Percentiles rank a stretch among this genome's conserved stretches.
These are phyloP conservation scores for Eulemur macaco DNA, from an alignment of 2,113 vertebrate species.

Conservation along the genomic window DNA sequence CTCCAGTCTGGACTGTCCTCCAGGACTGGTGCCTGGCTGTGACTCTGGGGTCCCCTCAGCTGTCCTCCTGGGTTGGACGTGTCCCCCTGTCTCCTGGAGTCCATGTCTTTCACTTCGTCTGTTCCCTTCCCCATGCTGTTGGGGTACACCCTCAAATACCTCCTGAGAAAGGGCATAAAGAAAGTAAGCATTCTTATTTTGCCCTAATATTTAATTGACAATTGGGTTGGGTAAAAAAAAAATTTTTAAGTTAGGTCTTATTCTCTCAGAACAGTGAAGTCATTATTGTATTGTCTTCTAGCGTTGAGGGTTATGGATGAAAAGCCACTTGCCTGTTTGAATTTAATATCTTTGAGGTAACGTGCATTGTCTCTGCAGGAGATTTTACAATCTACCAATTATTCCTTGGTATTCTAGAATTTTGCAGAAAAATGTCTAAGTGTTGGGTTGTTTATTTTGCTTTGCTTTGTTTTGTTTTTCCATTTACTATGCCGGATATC, in stretches of 20 bases:
- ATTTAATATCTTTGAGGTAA: neutral
- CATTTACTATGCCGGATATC: neutral
- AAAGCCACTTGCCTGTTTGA: neutral
- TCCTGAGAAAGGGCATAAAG: neutral
- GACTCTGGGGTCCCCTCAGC: neutral
- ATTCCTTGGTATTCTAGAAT: neutral
- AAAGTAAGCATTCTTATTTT: slow-evolving; percentile 6
- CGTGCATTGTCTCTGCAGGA: neutral
- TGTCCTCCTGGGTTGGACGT: neutral
- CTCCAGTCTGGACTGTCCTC: neutral
- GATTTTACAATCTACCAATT: neutral
- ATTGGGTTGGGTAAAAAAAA: neutral
- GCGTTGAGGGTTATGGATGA: neutral
- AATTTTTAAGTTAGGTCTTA: neutral
- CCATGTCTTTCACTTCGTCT: neutral
- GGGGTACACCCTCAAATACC: neutral
- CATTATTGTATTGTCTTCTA: neutral
- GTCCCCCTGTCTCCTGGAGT: neutral
- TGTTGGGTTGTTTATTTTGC: neutral
- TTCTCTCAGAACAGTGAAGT: neutral
- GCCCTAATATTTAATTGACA: neutral
- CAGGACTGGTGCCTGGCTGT: neutral
- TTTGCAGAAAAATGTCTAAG: neutral
- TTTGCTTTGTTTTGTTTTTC: neutral
- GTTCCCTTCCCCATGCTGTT: neutral